Conservation (phyloP, 2,888 invertebrate species). For the Parnassius orleans region DNA sequence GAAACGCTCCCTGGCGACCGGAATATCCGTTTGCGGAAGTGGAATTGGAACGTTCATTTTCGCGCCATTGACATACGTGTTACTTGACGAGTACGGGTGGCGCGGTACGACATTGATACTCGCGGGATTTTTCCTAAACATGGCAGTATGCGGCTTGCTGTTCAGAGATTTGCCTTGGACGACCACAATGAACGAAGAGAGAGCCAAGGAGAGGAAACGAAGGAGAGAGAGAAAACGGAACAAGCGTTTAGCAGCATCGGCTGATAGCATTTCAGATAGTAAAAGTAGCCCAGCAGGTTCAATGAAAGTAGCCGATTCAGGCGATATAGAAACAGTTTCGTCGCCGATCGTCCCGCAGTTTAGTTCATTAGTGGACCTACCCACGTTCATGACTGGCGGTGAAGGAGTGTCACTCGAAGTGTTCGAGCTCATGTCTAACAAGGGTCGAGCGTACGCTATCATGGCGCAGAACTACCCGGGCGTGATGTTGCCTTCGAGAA, state of each 20-base stretch:
- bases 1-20: conserved; percentile 91
- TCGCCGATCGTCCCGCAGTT: conserved; percentile 78
- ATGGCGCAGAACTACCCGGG: conserved; percentile 88
- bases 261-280: conserved; percentile 85
- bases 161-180: conserved; percentile 86
- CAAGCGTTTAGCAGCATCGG: conserved; percentile 83
- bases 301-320: conserved; percentile 58
- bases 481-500: conserved; percentile 85
- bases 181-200: conserved; percentile 80
- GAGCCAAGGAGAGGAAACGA: conserved; percentile 83
- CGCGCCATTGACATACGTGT: conserved; percentile 87
- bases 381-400: conserved; percentile 89
- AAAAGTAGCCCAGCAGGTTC: conserved; percentile 85
- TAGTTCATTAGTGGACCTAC: conserved; percentile 91
- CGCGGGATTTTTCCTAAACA: conserved; percentile 89
- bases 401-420: conserved; percentile 90
- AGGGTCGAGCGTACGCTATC: conserved; percentile 86
- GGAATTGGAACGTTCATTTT: conserved; percentile 94
- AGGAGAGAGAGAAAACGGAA: conserved; percentile 80
- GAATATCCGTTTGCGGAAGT: conserved; percentile 92
- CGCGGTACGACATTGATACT: conserved; percentile 90
- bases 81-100: conserved; percentile 91
- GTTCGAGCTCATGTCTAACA: conserved; percentile 85
- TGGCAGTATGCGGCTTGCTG: conserved; percentile 89
- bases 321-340: conserved; percentile 61